Conservation (phyloP, 2,888 invertebrate species). For the Heliconius ismenius region DNA sequence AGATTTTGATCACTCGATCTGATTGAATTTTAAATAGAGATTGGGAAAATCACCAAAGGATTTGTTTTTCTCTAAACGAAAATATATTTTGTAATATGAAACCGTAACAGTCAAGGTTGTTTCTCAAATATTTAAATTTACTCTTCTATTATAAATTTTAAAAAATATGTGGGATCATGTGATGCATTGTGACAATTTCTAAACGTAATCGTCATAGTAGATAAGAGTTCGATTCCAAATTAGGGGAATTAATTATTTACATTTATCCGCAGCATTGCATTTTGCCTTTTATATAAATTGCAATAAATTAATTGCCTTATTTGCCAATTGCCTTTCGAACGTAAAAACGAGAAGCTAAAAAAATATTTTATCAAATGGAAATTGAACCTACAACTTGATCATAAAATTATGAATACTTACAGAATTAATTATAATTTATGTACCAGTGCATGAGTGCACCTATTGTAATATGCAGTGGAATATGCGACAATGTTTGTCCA, state of each 20-base stretch:
- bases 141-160: no score
- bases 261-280: background rate
- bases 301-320: background rate
- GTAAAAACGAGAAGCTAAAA: no score
- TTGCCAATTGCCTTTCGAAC: no score
- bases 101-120: background rate
- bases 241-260: background rate
- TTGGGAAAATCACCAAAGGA: background rate
- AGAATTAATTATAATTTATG: background rate
- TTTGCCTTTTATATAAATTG: background rate
- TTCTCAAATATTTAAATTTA: background rate
- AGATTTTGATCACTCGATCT: constrained; percentile 26
- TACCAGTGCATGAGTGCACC: background rate
- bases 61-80: background rate
- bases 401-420: background rate
- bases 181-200: no score
- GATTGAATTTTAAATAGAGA: constrained; percentile 25
- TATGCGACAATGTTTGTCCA: constrained; percentile 51
- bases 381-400: background rate
- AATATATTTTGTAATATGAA: background rate
- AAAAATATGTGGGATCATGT: no score
- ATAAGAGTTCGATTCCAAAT: background rate
- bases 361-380: no score
- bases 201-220: background rate
- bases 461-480: constrained; percentile 20